Evolutionary conservation across 2,888 invertebrate genomes (phyloP).

Genomic region (Platerodrilus igneus): DNA sequence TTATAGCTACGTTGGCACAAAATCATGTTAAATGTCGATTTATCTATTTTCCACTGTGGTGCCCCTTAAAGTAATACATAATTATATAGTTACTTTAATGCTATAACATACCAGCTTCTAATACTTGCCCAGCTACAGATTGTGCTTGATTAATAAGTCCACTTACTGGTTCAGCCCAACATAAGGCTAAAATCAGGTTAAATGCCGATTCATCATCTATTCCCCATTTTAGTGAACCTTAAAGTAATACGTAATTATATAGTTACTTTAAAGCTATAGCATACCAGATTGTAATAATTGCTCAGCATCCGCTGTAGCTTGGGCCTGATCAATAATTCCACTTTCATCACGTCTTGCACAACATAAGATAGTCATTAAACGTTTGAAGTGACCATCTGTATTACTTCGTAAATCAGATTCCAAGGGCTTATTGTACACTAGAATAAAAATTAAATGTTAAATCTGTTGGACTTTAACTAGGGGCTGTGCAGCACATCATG

Average conservation of each 20-base stretch:
- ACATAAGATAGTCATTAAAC: conserved; percentile 80
- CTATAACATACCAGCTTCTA: conserved; percentile 78
- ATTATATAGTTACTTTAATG: too few species aligned
- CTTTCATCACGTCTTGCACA: conserved; percentile 79
- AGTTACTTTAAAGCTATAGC: too few species aligned
- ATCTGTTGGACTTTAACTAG: too few species aligned
- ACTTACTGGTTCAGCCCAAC: conserved; percentile 84
- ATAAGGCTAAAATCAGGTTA: conserved; percentile 76
- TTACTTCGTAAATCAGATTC: conserved; percentile 82
- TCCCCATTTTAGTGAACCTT: conserved; percentile 60
- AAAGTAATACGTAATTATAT: conserved; percentile 10
- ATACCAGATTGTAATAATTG: conserved; percentile 74
- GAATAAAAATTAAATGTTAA: too few species aligned
- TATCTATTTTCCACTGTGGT: conserved; percentile 72
- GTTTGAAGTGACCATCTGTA: conserved; percentile 87
- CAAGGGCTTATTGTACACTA: too few species aligned
- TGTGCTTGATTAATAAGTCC: conserved; percentile 63
- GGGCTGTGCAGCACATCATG: too few species aligned
- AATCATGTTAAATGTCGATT: conserved; percentile 79
- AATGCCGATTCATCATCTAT: conserved; percentile 87
- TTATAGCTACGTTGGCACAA: conserved; percentile 72
- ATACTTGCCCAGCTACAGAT: conserved; percentile 71
- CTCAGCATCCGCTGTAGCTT: conserved; percentile 78
- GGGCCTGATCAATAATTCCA: conserved; percentile 63
- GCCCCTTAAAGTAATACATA: conserved; percentile 47